phyloP scores from a whole-genome alignment of 2,113 vertebrate species.

The Colinus virginianus region DNA sequence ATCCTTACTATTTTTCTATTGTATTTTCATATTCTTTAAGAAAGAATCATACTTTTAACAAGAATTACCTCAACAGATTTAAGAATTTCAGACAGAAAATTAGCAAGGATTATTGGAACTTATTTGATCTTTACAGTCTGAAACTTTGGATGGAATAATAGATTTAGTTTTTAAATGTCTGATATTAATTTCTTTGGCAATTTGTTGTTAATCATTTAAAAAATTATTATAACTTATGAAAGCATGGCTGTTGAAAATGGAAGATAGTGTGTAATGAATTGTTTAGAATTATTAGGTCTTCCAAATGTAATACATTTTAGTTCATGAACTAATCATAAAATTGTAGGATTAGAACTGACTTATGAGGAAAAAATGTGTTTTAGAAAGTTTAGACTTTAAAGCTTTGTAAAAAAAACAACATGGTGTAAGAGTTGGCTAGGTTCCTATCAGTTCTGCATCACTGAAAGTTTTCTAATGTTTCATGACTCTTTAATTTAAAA shows the following conservation, averaged over 20 bases:
- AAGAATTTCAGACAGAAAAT: not conserved
- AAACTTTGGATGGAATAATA: not conserved
- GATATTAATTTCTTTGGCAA: not conserved
- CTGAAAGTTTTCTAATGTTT: not conserved
- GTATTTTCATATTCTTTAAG: not conserved
- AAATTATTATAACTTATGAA: not conserved
- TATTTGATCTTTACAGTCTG: not conserved
- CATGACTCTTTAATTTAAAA: not conserved
- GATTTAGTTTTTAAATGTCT: not conserved
- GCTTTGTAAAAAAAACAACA: not conserved
- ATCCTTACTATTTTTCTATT: not conserved
- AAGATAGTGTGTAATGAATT: not conserved
- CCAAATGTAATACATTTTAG: constrained; percentile 36
- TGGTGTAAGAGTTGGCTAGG: not conserved
- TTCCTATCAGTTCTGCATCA: not conserved
- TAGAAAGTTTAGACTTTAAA: not conserved
- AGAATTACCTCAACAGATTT: not conserved
- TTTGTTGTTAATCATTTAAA: not conserved
- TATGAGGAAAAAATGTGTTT: not conserved
- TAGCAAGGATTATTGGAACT: not conserved
- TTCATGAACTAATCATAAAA: constrained; percentile 18
- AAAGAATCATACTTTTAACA: not conserved
- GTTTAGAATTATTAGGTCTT: not conserved
- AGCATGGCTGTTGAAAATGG: not conserved
- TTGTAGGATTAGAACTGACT: not conserved